phyloP scores from a whole-genome alignment of 2,797 vertebrate genomes.

The Liparis tanakae region DNA sequence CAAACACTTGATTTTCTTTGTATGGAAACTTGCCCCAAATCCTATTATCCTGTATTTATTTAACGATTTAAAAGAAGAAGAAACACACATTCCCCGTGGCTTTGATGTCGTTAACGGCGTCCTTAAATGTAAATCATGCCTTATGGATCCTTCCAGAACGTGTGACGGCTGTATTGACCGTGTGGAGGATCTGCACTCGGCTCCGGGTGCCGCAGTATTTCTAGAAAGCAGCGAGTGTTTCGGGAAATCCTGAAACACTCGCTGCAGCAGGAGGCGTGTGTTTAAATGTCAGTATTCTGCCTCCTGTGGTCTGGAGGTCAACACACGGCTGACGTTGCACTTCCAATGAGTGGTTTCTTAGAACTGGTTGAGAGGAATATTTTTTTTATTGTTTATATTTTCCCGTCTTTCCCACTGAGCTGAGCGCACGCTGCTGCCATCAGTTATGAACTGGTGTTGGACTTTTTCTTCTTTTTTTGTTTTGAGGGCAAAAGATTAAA shows the following conservation, averaged over 20 bases:
- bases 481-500: constrained; percentile 34
- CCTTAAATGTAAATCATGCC: constrained; percentile 64
- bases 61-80: constrained; percentile 30
- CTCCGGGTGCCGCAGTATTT: constrained; percentile 61
- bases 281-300: constrained; percentile 69
- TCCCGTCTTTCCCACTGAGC: constrained; percentile 72
- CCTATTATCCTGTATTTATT: constrained; percentile 76
- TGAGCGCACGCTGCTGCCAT: constrained; percentile 60
- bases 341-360: constrained; percentile 46
- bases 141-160: constrained; percentile 63
- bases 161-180: constrained; percentile 55
- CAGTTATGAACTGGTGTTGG: constrained; percentile 75
- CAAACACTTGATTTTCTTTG: constrained; percentile 52
- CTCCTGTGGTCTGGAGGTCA: constrained; percentile 39
- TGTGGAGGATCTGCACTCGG: constrained; percentile 36
- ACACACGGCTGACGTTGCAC: constrained; percentile 62
- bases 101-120: constrained; percentile 67
- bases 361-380: constrained; percentile 25
- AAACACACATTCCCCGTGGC: constrained; percentile 78
- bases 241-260: constrained; percentile 26
- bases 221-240: constrained; percentile 56
- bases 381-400: constrained; percentile 1
- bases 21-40: constrained; percentile 34
- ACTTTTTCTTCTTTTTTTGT: constrained; percentile 1
- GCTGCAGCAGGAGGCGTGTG: too few relatives aligned